Evolutionary conservation across 1,140 invertebrate species (phyloP).

Genomic region (Matsumurasca onukii): DNA sequence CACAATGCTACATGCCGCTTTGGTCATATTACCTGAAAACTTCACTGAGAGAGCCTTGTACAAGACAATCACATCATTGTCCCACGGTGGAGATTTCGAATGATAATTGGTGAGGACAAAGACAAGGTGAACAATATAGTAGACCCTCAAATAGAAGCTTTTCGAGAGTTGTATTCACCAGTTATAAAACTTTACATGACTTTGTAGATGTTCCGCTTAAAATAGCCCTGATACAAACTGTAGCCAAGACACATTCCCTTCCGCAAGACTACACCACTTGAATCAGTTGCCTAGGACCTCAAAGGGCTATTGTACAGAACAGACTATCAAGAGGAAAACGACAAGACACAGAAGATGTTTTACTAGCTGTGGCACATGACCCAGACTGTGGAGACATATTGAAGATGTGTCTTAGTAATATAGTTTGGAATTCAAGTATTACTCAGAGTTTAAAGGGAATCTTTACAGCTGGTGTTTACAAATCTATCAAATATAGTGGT

Average conservation of each 20-base stretch:
- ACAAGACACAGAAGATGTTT: conserved; percentile 79
- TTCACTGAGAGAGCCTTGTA: conserved; percentile 91
- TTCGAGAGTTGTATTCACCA: conserved; percentile 77
- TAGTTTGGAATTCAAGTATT: conserved; percentile 78
- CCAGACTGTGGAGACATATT: conserved; percentile 72
- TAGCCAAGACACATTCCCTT: conserved; percentile 50
- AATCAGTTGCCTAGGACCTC: conserved; percentile 81
- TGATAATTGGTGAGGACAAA: conserved; percentile 96
- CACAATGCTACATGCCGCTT: conserved; percentile 84
- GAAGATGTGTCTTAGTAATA: conserved; percentile 63
- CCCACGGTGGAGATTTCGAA: conserved; percentile 95
- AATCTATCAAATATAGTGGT: conserved; percentile 73
- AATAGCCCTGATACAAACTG: conserved; percentile 46
- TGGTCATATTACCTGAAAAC: conserved; percentile 83
- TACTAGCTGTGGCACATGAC: conserved; percentile 73
- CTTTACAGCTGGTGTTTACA: conserved; percentile 76
- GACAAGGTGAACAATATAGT: conserved; percentile 96
- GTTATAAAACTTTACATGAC: conserved; percentile 62
- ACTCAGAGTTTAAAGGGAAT: conserved; percentile 87
- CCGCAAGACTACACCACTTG: conserved; percentile 79
- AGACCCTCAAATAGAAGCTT: conserved; percentile 72
- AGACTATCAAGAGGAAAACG: conserved; percentile 54
- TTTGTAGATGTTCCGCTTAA: conserved; percentile 63
- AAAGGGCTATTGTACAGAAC: conserved; percentile 65
- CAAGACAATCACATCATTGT: conserved; percentile 82